A percentile compares a stretch with the other conserved stretches of the same genome.
Conservation (phyloP, 2,888 invertebrate species). For the Corythucha ciliata region DNA sequence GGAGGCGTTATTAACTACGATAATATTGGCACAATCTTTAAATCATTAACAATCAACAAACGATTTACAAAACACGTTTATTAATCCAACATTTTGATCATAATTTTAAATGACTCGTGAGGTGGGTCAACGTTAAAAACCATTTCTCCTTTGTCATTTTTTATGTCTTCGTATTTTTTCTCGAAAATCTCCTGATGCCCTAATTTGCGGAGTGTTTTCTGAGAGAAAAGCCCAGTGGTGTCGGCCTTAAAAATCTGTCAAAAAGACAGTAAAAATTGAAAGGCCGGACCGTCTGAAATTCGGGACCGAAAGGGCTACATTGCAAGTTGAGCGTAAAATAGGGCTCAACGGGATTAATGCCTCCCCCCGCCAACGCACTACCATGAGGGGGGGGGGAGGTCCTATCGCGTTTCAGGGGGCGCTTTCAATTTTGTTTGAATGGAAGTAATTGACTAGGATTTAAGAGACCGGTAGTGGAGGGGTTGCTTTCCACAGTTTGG, state of each 20-base stretch:
- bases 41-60: too few relatives aligned
- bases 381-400: too few relatives aligned
- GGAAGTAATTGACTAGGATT: not conserved
- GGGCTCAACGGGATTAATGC: not conserved
- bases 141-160: constrained; percentile 50
- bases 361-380: not conserved
- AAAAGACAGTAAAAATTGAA: constrained; percentile 18
- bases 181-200: constrained; percentile 56
- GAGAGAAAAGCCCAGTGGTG: constrained; percentile 70
- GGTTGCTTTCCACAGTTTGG: too few relatives aligned
- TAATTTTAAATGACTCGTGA: constrained; percentile 62
- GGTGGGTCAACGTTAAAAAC: constrained; percentile 57
- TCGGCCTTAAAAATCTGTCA: constrained; percentile 68
- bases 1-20: too few relatives aligned
- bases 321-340: not conserved
- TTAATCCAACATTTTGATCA: constrained; percentile 44
- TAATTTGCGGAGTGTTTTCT: constrained; percentile 59
- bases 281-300: not conserved
- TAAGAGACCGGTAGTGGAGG: not conserved
- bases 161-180: constrained; percentile 61
- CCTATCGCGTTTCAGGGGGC: too few relatives aligned
- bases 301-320: not conserved
- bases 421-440: not conserved
- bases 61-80: too few relatives aligned
- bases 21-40: too few relatives aligned